A percentile compares a stretch with the other conserved stretches of the same genome.
Conservation (phyloP, 1,140 invertebrate species). For the Helicorthomorpha holstii region DNA sequence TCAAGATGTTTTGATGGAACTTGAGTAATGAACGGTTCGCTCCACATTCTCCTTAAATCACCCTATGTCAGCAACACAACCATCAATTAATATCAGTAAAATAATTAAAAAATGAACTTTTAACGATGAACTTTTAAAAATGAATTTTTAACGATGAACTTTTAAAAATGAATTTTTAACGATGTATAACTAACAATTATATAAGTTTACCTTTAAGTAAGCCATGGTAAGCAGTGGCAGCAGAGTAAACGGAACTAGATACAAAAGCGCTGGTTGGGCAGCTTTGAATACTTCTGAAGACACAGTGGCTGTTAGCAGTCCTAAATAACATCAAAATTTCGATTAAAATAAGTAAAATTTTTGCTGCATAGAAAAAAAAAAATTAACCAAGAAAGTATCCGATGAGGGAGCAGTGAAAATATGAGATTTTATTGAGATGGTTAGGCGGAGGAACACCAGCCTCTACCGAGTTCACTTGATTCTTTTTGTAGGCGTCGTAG, state of each 20-base stretch:
- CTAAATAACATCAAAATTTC: conserved; percentile 23
- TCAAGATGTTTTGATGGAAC: conserved; percentile 53
- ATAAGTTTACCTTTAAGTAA: conserved; percentile 72
- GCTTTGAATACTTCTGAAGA: conserved; percentile 95
- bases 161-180: background rate
- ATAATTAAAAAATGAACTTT: background rate
- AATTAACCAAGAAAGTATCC: conserved; percentile 70
- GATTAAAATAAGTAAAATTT: conserved; percentile 1
- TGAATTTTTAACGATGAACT: background rate
- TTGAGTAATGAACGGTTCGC: conserved; percentile 80
- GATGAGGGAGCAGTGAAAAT: conserved; percentile 96
- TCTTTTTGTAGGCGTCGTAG: conserved; percentile 93
- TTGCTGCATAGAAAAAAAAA: background rate
- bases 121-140: background rate
- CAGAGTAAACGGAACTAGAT: conserved; percentile 92
- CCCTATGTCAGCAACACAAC: conserved; percentile 40
- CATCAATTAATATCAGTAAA: background rate
- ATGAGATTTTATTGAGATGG: conserved; percentile 45
- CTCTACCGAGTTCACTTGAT: conserved; percentile 45
- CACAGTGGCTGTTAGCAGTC: conserved; percentile 86
- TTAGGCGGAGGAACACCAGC: conserved; percentile 58
- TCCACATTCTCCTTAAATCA: conserved; percentile 92
- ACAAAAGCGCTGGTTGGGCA: conserved; percentile 88
- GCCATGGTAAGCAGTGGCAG: conserved; percentile 91
- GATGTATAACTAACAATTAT: background rate